Conservation (phyloP, 2,113 vertebrate species). For the Propithecus coquereli region DNA sequence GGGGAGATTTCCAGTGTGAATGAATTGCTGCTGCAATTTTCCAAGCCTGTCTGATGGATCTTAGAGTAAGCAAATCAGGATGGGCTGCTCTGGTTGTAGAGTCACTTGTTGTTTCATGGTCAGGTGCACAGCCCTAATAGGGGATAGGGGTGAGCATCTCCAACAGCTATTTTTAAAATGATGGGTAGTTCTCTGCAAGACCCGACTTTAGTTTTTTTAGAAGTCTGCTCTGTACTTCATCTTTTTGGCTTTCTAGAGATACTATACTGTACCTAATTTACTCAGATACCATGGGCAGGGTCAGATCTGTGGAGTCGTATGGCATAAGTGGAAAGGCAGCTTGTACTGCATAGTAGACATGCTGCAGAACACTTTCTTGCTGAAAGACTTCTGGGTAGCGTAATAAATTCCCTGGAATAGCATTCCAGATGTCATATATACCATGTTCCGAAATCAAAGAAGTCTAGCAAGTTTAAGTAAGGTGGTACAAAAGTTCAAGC, state of each 20-base stretch:
- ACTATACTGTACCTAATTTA: not conserved
- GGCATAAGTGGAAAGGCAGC: not conserved
- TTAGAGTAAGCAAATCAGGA: not conserved
- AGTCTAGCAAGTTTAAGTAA: not conserved
- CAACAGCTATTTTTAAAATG: not conserved
- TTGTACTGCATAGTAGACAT: not conserved
- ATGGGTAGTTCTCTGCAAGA: not conserved
- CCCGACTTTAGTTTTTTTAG: not conserved
- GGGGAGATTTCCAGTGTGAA: not conserved
- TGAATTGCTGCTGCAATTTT: not conserved
- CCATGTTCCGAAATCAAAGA: not conserved
- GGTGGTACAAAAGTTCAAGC: not conserved
- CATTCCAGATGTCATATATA: not conserved
- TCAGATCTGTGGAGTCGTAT: rapidly evolving
- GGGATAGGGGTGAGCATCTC: rapidly evolving
- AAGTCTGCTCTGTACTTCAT: not conserved
- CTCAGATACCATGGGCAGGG: rapidly evolving
- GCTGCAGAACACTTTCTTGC: not conserved
- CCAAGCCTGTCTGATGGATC: rapidly evolving
- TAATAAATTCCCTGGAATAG: not conserved
- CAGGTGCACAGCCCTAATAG: not conserved
- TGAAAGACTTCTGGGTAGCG: not conserved
- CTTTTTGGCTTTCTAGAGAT: not conserved
- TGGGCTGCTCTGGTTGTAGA: not conserved
- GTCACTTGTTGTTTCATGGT: too few species aligned